Evolutionary conservation across 2,888 invertebrate genomes (phyloP).

Genomic region (Temnothorax rugatulus): DNA sequence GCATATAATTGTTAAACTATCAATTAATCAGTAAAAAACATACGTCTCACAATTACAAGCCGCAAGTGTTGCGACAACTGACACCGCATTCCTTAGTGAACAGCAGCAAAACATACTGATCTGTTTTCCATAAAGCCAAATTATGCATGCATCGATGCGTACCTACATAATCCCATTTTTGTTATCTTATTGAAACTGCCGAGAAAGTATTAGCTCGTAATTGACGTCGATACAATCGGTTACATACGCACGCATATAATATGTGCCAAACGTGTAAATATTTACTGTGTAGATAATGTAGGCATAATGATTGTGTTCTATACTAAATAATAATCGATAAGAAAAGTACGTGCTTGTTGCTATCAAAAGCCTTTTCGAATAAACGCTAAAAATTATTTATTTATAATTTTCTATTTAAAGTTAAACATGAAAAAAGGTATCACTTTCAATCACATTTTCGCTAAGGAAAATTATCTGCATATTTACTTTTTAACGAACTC

Average conservation of each 20-base stretch:
- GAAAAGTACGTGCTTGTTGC: background rate
- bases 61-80: constrained; percentile 36
- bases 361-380: background rate
- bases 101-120: background rate
- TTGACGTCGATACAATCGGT: constrained; percentile 19
- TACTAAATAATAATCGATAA: constrained; percentile 27
- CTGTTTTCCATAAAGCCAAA: constrained; percentile 15
- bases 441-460: background rate
- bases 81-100: constrained; percentile 18
- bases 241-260: background rate
- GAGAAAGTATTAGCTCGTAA: constrained; percentile 15
- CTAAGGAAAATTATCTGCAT: background rate
- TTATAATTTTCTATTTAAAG: background rate
- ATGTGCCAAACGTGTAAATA: constrained; percentile 38
- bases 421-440: background rate
- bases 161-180: constrained; percentile 29
- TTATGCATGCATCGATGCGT: constrained; percentile 29
- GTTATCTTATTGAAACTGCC: constrained; percentile 32
- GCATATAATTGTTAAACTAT: constrained; percentile 29
- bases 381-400: background rate
- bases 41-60: background rate
- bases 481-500: background rate
- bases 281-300: constrained; percentile 24
- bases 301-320: constrained; percentile 26
- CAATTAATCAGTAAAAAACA: constrained; percentile 10